A percentile compares a stretch with the other conserved stretches of the same genome.
Evolutionary conservation across 2,888 invertebrate genomes (phyloP).

Genomic region (Dichetophora obliterata): DNA sequence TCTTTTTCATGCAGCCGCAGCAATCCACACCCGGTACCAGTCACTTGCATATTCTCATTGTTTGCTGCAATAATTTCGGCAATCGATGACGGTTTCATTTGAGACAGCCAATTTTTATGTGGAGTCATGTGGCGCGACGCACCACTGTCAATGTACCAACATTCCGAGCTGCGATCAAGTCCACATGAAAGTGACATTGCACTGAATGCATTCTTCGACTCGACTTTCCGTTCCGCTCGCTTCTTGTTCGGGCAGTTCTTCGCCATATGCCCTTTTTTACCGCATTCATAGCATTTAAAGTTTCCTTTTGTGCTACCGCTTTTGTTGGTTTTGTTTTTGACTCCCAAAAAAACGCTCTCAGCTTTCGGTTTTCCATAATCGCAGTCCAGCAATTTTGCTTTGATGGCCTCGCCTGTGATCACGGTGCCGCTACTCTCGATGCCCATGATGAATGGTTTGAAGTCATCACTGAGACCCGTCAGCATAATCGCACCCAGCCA

Average conservation of each 20-base stretch:
- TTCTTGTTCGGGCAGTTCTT: constrained; percentile 26
- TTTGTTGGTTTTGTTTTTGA: background rate
- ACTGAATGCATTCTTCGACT: constrained; percentile 15
- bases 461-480: constrained; percentile 54
- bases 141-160: constrained; percentile 33
- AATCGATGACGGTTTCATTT: too few relatives aligned
- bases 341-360: background rate
- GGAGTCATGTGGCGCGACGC: constrained; percentile 34
- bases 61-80: too few relatives aligned
- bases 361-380: background rate
- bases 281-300: constrained; percentile 30
- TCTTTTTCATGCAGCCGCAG: too few relatives aligned
- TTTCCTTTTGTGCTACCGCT: background rate
- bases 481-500: constrained; percentile 43
- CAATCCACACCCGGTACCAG: too few relatives aligned
- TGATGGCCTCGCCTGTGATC: constrained; percentile 44
- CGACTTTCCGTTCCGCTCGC: background rate
- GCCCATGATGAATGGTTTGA: constrained; percentile 56
- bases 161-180: background rate
- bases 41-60: too few relatives aligned
- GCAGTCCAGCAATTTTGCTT: constrained; percentile 33
- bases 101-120: too few relatives aligned
- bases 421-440: constrained; percentile 51
- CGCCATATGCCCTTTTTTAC: constrained; percentile 22
- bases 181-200: background rate